These are phyloP conservation scores for Zoanthus gigantus DNA, from an alignment of 92 coral and sea anemone genomes.

Conservation along the genomic window DNA sequence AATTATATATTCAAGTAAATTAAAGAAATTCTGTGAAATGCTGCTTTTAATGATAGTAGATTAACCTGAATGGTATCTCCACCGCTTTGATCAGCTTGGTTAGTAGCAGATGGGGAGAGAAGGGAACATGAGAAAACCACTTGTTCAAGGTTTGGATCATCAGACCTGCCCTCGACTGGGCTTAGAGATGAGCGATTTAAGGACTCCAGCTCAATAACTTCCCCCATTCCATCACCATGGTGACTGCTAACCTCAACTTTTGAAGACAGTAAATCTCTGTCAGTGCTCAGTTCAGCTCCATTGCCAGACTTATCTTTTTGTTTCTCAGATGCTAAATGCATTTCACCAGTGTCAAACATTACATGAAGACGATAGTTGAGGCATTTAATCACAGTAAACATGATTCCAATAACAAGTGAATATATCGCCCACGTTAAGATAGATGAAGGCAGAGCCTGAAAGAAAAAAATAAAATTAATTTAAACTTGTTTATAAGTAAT, in stretches of 20 bases:
- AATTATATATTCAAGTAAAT: no score
- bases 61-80: constrained; percentile 33
- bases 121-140: constrained; percentile 60
- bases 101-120: constrained; percentile 70
- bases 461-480: not conserved
- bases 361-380: constrained; percentile 91
- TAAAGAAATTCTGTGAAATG: no score
- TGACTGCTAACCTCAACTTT: constrained; percentile 71
- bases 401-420: constrained; percentile 80
- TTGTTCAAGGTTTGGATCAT: constrained; percentile 51
- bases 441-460: constrained; percentile 91
- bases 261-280: constrained; percentile 57
- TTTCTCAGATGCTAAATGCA: constrained; percentile 81
- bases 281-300: constrained; percentile 67
- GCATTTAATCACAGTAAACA: constrained; percentile 82
- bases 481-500: no score
- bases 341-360: constrained; percentile 98
- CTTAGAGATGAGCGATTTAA: constrained; percentile 72
- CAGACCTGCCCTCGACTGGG: constrained; percentile 57
- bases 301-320: constrained; percentile 51
- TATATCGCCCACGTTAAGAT: constrained; percentile 88
- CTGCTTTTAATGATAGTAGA: not conserved
- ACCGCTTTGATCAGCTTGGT: constrained; percentile 57
- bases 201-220: constrained; percentile 86
- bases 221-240: constrained; percentile 66